Evolutionary conservation across 2,113 vertebrate species (phyloP).

Genomic region (Asarcornis scutulata): DNA sequence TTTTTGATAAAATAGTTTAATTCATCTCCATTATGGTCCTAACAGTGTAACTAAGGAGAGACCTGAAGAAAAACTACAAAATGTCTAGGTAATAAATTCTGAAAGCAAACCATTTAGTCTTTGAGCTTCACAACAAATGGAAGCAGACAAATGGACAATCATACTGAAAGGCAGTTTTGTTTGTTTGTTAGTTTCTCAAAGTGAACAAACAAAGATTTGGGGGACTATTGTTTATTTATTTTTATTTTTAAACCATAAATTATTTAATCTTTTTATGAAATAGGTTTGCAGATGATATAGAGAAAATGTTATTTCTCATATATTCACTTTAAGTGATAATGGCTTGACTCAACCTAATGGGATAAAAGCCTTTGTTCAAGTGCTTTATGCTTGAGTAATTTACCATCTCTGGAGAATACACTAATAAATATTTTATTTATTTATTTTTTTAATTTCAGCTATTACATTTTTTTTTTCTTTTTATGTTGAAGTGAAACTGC

Average conservation of each 20-base stretch:
- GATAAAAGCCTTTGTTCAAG: background rate
- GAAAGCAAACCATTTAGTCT: background rate
- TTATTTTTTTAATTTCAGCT: background rate
- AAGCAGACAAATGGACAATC: background rate
- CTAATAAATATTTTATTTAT: background rate
- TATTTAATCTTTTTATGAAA: background rate
- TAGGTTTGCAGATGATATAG: background rate
- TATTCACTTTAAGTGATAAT: background rate
- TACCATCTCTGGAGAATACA: background rate
- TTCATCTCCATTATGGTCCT: background rate
- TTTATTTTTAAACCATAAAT: background rate
- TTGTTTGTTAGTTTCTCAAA: too few species aligned
- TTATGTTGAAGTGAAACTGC: background rate
- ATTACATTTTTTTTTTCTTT: background rate
- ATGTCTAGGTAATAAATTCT: background rate
- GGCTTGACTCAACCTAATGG: background rate
- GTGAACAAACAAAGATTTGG: too few species aligned
- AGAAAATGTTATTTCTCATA: background rate
- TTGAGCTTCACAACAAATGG: background rate
- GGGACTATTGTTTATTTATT: background rate
- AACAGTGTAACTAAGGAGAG: background rate
- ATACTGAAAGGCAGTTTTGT: background rate
- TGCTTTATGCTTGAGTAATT: background rate
- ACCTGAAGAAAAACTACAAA: background rate
- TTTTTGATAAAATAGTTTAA: background rate